Conservation (phyloP, 2,113 vertebrate species). For the Brachirus orientalis region DNA sequence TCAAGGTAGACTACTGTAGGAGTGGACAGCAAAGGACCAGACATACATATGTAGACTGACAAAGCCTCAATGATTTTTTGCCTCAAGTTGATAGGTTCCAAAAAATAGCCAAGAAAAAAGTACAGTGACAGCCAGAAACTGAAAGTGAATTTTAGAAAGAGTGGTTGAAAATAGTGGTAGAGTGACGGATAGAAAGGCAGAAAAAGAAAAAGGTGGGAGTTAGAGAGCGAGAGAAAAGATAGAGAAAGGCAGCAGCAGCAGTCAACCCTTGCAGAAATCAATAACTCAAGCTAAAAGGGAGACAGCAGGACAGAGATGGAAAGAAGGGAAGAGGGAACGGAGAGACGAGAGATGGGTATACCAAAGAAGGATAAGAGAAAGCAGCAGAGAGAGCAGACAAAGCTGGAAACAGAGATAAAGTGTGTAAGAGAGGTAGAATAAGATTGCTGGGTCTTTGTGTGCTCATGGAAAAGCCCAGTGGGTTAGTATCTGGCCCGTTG, state of each 20-base stretch:
- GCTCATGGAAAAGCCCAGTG: constrained; percentile 35
- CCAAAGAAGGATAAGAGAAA: constrained; percentile 31
- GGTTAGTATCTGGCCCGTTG: constrained; percentile 45
- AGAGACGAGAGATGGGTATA: constrained; percentile 37
- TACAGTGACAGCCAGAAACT: constrained; percentile 8
- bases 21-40: not conserved
- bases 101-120: constrained; percentile 14
- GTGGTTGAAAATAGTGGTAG: constrained; percentile 21
- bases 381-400: constrained; percentile 32
- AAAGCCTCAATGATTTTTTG: constrained; percentile 18
- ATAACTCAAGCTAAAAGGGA: constrained; percentile 66
- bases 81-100: not conserved
- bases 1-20: not conserved
- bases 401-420: constrained; percentile 45
- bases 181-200: constrained; percentile 12
- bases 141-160: constrained; percentile 16
- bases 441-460: constrained; percentile 55
- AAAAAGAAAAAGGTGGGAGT: constrained; percentile 16
- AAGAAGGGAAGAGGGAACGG: constrained; percentile 22
- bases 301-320: constrained; percentile 54
- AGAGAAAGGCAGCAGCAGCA: constrained; percentile 34
- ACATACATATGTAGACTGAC: constrained; percentile 2
- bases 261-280: constrained; percentile 74
- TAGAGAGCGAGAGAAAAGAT: constrained; percentile 7
- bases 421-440: constrained; percentile 41